A percentile compares a stretch with the other conserved stretches of the same genome.
Conservation (phyloP, 2,888 invertebrate species). For the Lithophane leautieri region DNA sequence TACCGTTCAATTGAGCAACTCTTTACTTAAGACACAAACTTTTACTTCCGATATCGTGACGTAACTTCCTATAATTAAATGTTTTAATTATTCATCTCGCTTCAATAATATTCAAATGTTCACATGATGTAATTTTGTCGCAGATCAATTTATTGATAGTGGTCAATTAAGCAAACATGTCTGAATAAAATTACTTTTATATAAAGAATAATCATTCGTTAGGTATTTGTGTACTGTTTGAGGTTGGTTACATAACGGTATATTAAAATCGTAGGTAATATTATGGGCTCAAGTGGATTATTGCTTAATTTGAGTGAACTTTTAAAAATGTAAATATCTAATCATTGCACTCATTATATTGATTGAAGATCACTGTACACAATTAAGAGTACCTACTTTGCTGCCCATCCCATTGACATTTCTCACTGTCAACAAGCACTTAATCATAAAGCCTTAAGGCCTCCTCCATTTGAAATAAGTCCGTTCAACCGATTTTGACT, state of each 20-base stretch:
- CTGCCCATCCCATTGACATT: conserved; percentile 40
- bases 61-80: conserved; percentile 52
- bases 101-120: conserved; percentile 48
- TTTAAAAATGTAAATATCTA: conserved; percentile 6
- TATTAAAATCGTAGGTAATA: not conserved
- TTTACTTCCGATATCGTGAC: conserved; percentile 60
- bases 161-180: conserved; percentile 28
- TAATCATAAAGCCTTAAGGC: conserved; percentile 1
- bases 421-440: conserved; percentile 19
- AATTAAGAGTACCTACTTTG: not conserved
- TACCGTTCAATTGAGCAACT: conserved; percentile 21
- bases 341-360: conserved; percentile 3
- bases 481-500: too few relatives aligned
- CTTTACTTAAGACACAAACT: conserved; percentile 36
- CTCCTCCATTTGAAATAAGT: too few relatives aligned
- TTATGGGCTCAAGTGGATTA: not conserved
- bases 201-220: not conserved
- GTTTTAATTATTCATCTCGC: conserved; percentile 45
- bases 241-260: conserved; percentile 10
- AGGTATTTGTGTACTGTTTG: not conserved
- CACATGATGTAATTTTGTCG: conserved; percentile 45
- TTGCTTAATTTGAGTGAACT: conserved; percentile 19
- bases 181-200: not conserved
- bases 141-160: conserved; percentile 49
- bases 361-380: conserved; percentile 21